Conservation (phyloP, 2,888 invertebrate species). For the Drosophila colorata region DNA sequence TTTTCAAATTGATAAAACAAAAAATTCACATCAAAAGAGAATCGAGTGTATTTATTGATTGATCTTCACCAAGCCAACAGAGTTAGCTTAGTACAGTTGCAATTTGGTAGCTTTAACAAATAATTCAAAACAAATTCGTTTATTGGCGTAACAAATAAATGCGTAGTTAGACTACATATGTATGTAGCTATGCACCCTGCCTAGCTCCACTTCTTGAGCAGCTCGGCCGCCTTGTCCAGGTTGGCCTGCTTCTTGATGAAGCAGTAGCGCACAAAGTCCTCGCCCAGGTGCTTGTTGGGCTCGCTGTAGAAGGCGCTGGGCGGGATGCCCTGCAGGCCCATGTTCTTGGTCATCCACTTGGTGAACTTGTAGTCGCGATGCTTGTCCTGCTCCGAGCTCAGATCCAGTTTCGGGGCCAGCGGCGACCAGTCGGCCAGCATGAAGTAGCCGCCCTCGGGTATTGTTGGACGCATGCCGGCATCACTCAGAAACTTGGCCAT, state of each 20-base stretch:
- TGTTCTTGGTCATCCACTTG: constrained; percentile 97
- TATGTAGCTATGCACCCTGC: neutral
- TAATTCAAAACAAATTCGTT: constrained; percentile 51
- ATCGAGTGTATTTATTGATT: too few relatives aligned
- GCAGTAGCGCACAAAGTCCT: constrained; percentile 95
- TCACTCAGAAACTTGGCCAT: constrained; percentile 91
- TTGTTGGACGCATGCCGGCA: constrained; percentile 94
- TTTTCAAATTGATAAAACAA: too few relatives aligned
- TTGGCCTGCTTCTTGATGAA: constrained; percentile 96
- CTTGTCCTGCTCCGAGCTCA: constrained; percentile 89
- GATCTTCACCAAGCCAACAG: too few relatives aligned
- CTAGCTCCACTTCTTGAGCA: constrained; percentile 87
- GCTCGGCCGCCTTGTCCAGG: constrained; percentile 88
- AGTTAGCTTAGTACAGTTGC: too few relatives aligned
- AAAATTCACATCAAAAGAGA: too few relatives aligned
- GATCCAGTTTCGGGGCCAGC: constrained; percentile 89
- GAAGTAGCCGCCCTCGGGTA: constrained; percentile 99
- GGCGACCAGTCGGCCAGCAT: constrained; percentile 96
- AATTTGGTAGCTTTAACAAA: too few relatives aligned
- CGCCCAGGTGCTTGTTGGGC: constrained; percentile 91
- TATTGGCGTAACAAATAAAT: constrained; percentile 44
- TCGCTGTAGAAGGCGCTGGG: constrained; percentile 96
- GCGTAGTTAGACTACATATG: constrained; percentile 7
- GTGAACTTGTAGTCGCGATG: constrained; percentile 96
- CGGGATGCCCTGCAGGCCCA: constrained; percentile 97